A percentile compares a stretch with the other conserved stretches of the same genome.
These are phyloP conservation scores for Pygoscelis antarcticus DNA, from an alignment of 2,113 vertebrate species.

Conservation along the genomic window DNA sequence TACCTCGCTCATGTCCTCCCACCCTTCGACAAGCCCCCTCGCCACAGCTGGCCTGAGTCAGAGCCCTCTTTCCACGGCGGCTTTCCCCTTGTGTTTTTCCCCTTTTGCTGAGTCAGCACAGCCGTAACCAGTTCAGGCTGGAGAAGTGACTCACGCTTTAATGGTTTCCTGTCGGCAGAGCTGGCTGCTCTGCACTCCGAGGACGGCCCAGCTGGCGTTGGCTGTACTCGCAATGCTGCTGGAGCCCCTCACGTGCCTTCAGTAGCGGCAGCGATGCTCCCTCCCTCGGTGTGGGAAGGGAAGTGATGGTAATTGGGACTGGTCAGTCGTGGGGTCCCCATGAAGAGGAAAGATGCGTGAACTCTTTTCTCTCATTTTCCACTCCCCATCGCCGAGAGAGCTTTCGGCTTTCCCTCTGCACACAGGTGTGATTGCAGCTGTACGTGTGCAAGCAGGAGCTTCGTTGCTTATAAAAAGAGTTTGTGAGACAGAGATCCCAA, in stretches of 20 bases:
- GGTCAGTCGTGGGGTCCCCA: neutral
- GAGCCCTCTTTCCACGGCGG: neutral
- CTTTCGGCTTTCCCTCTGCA: neutral
- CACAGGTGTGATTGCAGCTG: neutral
- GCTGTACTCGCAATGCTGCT: neutral
- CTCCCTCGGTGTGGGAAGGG: neutral
- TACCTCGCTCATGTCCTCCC: neutral
- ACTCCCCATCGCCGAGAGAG: neutral
- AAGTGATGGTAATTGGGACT: neutral
- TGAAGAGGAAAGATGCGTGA: neutral
- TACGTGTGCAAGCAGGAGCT: neutral
- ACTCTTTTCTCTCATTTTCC: neutral
- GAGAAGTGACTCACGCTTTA: constrained; percentile 56
- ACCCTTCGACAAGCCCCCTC: rapidly evolving
- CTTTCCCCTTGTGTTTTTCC: neutral
- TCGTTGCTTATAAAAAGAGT: neutral
- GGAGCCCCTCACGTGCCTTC: neutral
- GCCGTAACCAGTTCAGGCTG: constrained; percentile 53
- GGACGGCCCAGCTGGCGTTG: neutral
- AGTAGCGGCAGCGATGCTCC: neutral
- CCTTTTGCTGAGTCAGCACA: constrained; percentile 65
- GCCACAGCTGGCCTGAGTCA: constrained; percentile 1
- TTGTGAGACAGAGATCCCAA: neutral
- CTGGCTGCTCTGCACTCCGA: neutral
- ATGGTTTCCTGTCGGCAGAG: constrained; percentile 43